Conservation (phyloP, 1,140 invertebrate species). For the Zeugodacus cucurbitae region DNA sequence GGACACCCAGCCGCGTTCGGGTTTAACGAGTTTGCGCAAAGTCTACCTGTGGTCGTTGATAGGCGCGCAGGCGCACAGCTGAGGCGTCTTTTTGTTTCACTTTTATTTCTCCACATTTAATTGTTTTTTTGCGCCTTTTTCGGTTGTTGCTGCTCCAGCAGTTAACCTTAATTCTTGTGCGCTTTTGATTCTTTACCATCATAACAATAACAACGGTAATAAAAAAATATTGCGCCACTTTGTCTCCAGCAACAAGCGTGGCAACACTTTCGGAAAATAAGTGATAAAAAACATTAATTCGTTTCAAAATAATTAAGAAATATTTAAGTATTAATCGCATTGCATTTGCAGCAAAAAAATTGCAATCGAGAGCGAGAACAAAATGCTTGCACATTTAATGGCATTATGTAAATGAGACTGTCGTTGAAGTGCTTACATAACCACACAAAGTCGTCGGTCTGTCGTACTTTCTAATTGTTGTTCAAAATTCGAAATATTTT, state of each 20-base stretch:
- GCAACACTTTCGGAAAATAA: background rate
- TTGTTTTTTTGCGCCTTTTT: background rate
- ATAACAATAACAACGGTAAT: background rate
- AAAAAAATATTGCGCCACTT: background rate
- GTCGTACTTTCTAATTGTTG: background rate
- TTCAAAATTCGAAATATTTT: background rate
- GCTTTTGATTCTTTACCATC: slow-evolving; percentile 7
- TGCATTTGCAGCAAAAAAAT: background rate
- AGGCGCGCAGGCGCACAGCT: background rate
- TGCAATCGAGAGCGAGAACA: background rate
- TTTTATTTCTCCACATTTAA: background rate
- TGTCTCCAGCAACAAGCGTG: background rate
- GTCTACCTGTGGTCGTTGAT: background rate
- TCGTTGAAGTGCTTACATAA: background rate
- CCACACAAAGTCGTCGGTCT: background rate
- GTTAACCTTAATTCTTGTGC: slow-evolving; percentile 16
- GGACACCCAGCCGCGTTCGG: background rate
- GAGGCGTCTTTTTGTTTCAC: background rate
- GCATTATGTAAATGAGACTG: background rate
- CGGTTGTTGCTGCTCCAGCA: background rate
- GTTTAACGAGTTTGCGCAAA: slow-evolving; percentile 24
- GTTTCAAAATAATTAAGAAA: background rate
- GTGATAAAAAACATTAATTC: background rate
- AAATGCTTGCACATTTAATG: background rate
- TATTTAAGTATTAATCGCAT: background rate